These are phyloP conservation scores for Gryllus longicercus DNA, from an alignment of 2,888 invertebrate species.

Conservation along the genomic window DNA sequence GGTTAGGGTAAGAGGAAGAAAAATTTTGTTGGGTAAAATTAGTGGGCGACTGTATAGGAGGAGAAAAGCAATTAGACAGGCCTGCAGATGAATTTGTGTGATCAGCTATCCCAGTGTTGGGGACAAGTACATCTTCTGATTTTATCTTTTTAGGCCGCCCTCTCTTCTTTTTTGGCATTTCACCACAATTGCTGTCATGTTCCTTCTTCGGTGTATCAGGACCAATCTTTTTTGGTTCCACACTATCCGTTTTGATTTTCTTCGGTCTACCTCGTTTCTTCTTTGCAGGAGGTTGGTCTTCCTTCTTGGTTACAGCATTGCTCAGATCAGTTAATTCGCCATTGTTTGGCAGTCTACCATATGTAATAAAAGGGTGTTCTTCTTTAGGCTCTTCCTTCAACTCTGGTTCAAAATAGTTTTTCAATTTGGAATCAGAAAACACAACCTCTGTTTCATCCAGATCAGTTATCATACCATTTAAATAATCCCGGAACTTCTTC, in stretches of 20 bases:
- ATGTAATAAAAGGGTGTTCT: slow-evolving; percentile 40
- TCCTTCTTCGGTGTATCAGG: slow-evolving; percentile 38
- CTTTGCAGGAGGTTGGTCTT: slow-evolving; percentile 59
- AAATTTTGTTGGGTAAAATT: slow-evolving; percentile 47
- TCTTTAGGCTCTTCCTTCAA: slow-evolving; percentile 47
- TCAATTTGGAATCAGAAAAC: slow-evolving; percentile 69
- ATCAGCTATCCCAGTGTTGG: slow-evolving; percentile 42
- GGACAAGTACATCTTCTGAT: slow-evolving; percentile 54
- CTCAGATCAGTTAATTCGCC: slow-evolving; percentile 49
- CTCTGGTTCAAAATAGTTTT: slow-evolving; percentile 60
- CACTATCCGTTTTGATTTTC: slow-evolving; percentile 71
- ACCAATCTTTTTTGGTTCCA: slow-evolving; percentile 50
- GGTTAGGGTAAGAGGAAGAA: slow-evolving; percentile 39
- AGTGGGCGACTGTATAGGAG: slow-evolving; percentile 53
- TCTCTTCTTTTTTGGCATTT: slow-evolving; percentile 77
- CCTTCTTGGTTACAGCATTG: slow-evolving; percentile 52
- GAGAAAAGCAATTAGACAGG: slow-evolving; percentile 52
- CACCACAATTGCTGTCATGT: slow-evolving; percentile 52
- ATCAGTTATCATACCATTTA: slow-evolving; percentile 80
- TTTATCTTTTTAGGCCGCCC: slow-evolving; percentile 85
- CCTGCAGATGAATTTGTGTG: slow-evolving; percentile 49
- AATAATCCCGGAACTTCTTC: slow-evolving; percentile 91
- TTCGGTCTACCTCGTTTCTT: slow-evolving; percentile 88
- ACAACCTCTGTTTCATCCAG: slow-evolving; percentile 85
- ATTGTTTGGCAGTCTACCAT: slow-evolving; percentile 38